Evolutionary conservation across 2,888 invertebrate genomes (phyloP), one percentile per base, ranked within the genome.

Genomic region (Drosophila multiciliata): DNA sequence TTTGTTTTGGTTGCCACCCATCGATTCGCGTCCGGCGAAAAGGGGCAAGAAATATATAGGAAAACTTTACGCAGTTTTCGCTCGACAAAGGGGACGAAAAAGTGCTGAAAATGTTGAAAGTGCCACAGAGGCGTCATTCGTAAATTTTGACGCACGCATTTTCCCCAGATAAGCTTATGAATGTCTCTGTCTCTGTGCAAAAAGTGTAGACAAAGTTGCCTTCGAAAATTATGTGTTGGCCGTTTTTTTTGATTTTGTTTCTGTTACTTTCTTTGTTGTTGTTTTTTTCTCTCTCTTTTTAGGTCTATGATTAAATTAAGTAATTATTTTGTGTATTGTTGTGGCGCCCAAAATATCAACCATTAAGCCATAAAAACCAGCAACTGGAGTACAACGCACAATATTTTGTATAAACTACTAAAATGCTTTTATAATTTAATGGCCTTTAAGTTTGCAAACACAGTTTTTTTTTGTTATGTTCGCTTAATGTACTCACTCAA

Each of bases 281-380:
- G 2, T 61, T n/a, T 45, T 29, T 50, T 53, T 60, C 42, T 61
- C 17, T 38, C 55, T 60, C n/a, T 66, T 52, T 63, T 78, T 66
- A 62, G 72, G 70, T 74, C 80, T 78, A 75, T 82, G 83, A 80
- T 87, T 87, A 85, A 90, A 88, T 90, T 82, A 89, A 90, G 90
- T 90, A 90, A 91, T 90, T 90, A 87, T 88, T 84, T 45, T 86
- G 73, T 50, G 38, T 15, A 57, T 64, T 60, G 59, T 58, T 57
- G 75, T 78, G 81, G 73, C 75, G 83, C 79, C 82, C 49, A 26
- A 66, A 61, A 26, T 49, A 42, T 20, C 45, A 66, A 50, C 35
- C 62, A 62, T 26, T 17, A 11, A 32, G 29, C 11, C 11, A 29
- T 50, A 50, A 55, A 63, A 17, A 53, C 11, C 15, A 53, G n/a